Conservation (phyloP, 2,888 invertebrate genomes). For the Tigriopus californicus region DNA sequence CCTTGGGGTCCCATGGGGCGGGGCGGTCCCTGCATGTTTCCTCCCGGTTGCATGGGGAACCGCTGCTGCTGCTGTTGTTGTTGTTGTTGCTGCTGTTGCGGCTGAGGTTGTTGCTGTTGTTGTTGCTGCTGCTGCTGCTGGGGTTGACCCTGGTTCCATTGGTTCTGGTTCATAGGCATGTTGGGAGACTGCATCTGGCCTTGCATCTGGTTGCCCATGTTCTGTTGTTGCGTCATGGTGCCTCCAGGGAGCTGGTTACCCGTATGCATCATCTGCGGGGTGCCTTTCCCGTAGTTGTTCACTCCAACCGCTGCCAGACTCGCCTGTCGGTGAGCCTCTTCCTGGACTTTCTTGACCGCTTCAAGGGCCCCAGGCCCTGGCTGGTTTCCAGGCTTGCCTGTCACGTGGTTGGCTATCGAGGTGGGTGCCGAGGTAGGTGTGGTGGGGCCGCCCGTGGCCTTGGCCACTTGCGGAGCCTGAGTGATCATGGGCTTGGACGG, state of each 20-base stretch:
- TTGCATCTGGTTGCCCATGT: neutral
- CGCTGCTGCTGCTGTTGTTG: constrained; percentile 28
- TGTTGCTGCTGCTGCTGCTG: constrained; percentile 27
- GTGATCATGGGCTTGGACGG: constrained; percentile 19
- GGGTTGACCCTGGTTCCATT: constrained; percentile 24
- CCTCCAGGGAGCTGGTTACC: constrained; percentile 16
- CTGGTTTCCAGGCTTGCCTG: constrained; percentile 22
- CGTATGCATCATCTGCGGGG: constrained; percentile 19
- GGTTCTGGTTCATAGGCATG: constrained; percentile 19
- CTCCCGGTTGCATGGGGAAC: constrained; percentile 19
- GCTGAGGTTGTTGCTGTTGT: constrained; percentile 32
- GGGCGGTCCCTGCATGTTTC: constrained; percentile 21
- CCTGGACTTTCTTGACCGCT: constrained; percentile 41
- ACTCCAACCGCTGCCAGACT: constrained; percentile 42
- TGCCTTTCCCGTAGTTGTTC: constrained; percentile 46
- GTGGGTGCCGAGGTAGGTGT: constrained; percentile 17
- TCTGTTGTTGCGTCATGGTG: constrained; percentile 22
- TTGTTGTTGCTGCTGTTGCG: constrained; percentile 23
- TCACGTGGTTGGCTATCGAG: constrained; percentile 17
- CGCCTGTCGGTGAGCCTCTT: constrained; percentile 74
- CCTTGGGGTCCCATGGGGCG: constrained; percentile 22
- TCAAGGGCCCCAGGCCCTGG: constrained; percentile 22
- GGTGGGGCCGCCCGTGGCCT: constrained; percentile 33
- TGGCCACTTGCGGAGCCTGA: constrained; percentile 36
- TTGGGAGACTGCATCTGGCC: constrained; percentile 24